These are phyloP conservation scores for Dysmachus trigonus DNA, from an alignment of 2,888 invertebrate genomes.

Conservation along the genomic window DNA sequence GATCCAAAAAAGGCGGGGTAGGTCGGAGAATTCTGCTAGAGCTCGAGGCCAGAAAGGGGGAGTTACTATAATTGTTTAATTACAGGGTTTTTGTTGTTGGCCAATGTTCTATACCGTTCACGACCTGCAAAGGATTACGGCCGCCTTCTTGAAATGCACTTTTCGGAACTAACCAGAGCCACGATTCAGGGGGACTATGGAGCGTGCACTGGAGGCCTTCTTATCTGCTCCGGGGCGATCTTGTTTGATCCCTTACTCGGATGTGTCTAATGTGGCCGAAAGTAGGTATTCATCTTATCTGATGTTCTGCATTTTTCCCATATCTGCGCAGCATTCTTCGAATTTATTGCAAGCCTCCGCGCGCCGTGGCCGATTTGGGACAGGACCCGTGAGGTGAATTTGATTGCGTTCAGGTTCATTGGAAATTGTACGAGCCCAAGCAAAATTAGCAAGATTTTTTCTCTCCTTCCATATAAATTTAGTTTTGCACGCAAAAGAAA, in stretches of 20 bases:
- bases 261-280: conserved; percentile 46
- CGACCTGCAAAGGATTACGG: conserved; percentile 37
- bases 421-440: neutral
- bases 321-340: conserved; percentile 46
- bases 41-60: conserved; percentile 63
- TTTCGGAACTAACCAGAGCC: conserved; percentile 25
- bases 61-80: conserved; percentile 66
- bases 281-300: conserved; percentile 47
- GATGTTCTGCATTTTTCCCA: conserved; percentile 49
- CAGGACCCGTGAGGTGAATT: neutral
- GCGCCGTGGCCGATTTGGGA: neutral
- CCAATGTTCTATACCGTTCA: conserved; percentile 50
- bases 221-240: conserved; percentile 58
- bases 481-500: neutral
- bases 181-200: conserved; percentile 49
- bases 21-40: conserved; percentile 59
- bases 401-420: neutral
- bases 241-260: conserved; percentile 55
- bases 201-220: conserved; percentile 58
- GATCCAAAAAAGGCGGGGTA: conserved; percentile 64
- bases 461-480: neutral
- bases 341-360: conserved; percentile 33
- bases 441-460: neutral
- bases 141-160: conserved; percentile 7
- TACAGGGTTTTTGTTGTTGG: conserved; percentile 60